Evolutionary conservation across 2,113 vertebrate species (phyloP), one percentile per base, ranked within the genome.

Genomic region (Rhegmatorhina hoffmannsi): DNA sequence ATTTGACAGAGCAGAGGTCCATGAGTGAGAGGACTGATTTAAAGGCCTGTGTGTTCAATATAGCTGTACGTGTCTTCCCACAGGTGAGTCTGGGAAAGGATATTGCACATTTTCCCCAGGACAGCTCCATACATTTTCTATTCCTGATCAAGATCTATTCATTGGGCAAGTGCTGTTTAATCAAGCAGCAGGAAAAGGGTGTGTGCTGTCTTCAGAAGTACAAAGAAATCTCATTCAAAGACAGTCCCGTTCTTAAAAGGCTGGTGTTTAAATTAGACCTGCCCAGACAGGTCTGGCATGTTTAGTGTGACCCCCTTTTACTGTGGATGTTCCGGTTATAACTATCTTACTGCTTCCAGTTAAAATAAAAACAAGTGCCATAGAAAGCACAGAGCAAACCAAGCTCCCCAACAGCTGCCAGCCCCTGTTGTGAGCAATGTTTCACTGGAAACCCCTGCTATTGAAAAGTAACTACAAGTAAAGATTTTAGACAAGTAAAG

Each of bases 181-280:
- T 97, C 96, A 94, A 96, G 91, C 95, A 88, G 90, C 87, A 96
- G 96, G 94, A 95, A 97, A 95, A 96, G 96, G 98, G 96, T 70
- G 96, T 96, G 97, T 94, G 93, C 94, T 94, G 80, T 91, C 95
- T 97, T 85, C 72, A 96, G 96, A 95, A 97, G 95, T 87, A 95
- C 94, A 95, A 97, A 97, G 95, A 92, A 92, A 94, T 95, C 94
- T 91, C 95, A 85, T 96, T 96, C 96, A 90, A 94, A 92, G 86
- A 86, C 92, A 88, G 92, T 94, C 86, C 90, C 50, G 33, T 96
- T 96, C 97, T 97, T 97, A 92, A 94, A 96, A 96, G 96, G 84
- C 90, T 95, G 84, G 49, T 91, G 95, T 96, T 93, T 83, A 92
- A 95, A 96, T 72, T 87, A 90, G 78, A 96, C 97, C 96, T 97